Evolutionary conservation across 2,113 vertebrate genomes (phyloP).

Genomic region (Tauraco erythrolophus): DNA sequence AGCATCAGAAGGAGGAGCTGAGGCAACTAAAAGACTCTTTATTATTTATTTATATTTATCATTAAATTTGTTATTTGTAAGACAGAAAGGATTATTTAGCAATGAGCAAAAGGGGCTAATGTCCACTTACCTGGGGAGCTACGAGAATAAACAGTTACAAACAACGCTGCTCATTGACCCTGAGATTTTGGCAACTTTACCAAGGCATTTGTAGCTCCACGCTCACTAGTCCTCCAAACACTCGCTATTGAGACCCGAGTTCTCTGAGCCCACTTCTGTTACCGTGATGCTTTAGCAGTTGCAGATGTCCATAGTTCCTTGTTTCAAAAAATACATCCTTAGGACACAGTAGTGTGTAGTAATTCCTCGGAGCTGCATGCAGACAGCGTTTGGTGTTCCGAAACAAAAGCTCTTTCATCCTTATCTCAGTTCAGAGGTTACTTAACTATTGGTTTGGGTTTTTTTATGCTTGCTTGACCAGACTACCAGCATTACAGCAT

Average conservation of each 20-base stretch:
- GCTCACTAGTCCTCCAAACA: background rate
- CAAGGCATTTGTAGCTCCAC: background rate
- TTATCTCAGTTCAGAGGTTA: background rate
- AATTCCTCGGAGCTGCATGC: background rate
- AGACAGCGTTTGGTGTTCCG: background rate
- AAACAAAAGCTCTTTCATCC: background rate
- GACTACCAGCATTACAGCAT: background rate
- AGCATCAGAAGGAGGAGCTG: background rate
- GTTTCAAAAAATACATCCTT: background rate
- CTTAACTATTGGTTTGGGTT: background rate
- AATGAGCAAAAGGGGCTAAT: background rate
- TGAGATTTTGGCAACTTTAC: background rate
- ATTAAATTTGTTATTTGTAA: background rate
- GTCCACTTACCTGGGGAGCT: background rate
- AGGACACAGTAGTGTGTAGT: background rate
- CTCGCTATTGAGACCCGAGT: background rate
- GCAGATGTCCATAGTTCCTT: background rate
- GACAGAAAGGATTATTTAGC: background rate
- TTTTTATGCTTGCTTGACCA: background rate
- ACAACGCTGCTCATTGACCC: background rate
- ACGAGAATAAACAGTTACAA: background rate
- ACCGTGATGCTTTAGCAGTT: background rate
- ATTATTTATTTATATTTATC: background rate
- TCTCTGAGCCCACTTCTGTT: background rate
- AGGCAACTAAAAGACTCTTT: background rate